Percentiles rank a stretch among this genome's conserved stretches.
Evolutionary conservation across 2,888 invertebrate species (phyloP).

Genomic region (Teleogryllus oceanicus): DNA sequence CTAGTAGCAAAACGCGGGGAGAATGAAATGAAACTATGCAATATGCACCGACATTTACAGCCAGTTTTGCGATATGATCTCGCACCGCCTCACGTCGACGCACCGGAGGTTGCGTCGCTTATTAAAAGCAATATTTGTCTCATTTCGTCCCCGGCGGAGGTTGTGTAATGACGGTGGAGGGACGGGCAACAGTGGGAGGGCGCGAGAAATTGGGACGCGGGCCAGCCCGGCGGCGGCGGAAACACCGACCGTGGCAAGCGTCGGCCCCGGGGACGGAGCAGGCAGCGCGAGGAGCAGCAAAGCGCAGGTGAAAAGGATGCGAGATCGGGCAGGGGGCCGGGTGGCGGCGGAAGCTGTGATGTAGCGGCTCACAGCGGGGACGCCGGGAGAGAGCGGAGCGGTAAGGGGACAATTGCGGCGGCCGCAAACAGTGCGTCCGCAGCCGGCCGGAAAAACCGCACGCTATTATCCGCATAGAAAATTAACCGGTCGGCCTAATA

Average conservation of each 20-base stretch:
- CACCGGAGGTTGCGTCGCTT: no score
- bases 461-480: slow-evolving; percentile 9
- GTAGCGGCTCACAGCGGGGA: background rate
- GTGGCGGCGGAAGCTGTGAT: background rate
- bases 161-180: no score
- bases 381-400: background rate
- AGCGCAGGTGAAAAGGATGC: background rate
- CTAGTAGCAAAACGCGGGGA: no score
- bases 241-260: background rate
- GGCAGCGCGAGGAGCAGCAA: background rate
- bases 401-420: background rate
- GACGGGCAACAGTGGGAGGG: no score
- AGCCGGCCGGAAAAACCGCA: slow-evolving; percentile 18
- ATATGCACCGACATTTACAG: no score
- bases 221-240: no score
- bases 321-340: background rate
- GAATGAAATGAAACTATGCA: no score
- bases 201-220: no score
- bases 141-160: no score
- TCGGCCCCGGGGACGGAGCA: background rate
- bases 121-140: no score
- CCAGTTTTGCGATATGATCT: no score
- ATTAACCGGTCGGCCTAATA: background rate
- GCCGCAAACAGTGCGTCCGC: background rate
- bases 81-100: no score